Conservation (phyloP, 2,888 invertebrate species). For the Ypsolopha sequella region DNA sequence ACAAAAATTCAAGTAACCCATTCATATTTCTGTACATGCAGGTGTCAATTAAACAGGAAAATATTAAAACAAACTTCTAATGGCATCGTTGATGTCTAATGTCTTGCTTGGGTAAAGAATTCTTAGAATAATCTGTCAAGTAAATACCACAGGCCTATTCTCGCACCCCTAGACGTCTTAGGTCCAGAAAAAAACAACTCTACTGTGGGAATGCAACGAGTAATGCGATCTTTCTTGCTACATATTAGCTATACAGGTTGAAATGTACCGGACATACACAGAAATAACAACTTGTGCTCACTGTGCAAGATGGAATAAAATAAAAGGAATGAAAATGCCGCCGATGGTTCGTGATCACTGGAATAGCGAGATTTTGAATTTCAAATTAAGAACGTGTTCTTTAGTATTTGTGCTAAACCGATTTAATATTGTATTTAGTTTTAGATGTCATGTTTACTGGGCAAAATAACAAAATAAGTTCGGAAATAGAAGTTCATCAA, state of each 20-base stretch:
- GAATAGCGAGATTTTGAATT: conserved; percentile 27
- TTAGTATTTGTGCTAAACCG: neutral
- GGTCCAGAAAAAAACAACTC: conserved; percentile 31
- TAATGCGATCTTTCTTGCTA: conserved; percentile 51
- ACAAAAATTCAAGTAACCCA: too few species aligned
- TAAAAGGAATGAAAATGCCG: conserved; percentile 14
- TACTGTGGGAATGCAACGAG: conserved; percentile 54
- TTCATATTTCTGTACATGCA: too few species aligned
- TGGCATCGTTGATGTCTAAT: too few species aligned
- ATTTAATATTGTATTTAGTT: neutral
- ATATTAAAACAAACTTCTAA: too few species aligned
- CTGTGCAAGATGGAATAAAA: conserved; percentile 6
- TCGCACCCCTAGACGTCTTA: conserved; percentile 14
- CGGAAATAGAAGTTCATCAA: too few species aligned
- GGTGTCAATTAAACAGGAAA: too few species aligned
- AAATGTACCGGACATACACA: conserved; percentile 24
- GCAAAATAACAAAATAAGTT: too few species aligned
- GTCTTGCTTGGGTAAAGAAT: too few species aligned
- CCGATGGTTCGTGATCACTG: conserved; percentile 19
- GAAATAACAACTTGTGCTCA: conserved; percentile 12
- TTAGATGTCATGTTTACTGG: neutral
- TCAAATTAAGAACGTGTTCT: conserved; percentile 20
- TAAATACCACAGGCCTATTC: too few species aligned
- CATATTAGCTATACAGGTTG: conserved; percentile 22
- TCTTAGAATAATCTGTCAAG: too few species aligned